Conservation (phyloP, 2,113 vertebrate species). For the Bufo bufo region DNA sequence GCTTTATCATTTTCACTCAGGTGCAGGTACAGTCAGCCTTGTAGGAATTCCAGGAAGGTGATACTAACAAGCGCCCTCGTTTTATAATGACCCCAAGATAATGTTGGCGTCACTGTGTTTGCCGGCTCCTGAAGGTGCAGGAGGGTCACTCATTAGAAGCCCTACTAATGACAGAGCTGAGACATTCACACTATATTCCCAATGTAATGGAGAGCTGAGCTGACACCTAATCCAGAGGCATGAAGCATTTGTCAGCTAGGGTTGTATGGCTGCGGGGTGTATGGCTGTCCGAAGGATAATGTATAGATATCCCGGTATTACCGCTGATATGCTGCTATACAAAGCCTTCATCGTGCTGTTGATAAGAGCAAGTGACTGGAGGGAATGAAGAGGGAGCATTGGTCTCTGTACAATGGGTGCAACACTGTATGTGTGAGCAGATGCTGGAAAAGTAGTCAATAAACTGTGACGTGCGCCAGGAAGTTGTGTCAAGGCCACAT, state of each 20-base stretch:
- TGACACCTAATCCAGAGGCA: neutral
- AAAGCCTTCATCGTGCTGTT: neutral
- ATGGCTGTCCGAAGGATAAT: neutral
- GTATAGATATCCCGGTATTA: neutral
- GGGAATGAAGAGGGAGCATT: neutral
- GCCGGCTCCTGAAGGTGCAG: neutral
- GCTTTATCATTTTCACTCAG: neutral
- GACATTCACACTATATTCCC: neutral
- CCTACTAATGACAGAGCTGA: neutral
- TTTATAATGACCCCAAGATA: neutral
- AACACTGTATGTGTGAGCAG: too few relatives aligned
- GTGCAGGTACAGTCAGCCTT: neutral
- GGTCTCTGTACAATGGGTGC: too few relatives aligned
- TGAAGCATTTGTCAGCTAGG: neutral
- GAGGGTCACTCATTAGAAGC: neutral
- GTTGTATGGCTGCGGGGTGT: neutral
- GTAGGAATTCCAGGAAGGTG: neutral
- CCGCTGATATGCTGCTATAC: neutral
- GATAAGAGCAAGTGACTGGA: neutral
- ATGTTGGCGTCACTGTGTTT: neutral
- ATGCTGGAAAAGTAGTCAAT: too few relatives aligned
- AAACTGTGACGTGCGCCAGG: too few relatives aligned
- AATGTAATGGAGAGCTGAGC: neutral
- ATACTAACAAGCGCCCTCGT: neutral
- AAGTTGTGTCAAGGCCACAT: too few relatives aligned